Evolutionary conservation across 2,888 invertebrate species (phyloP).

Genomic region (Lypha dubia): DNA sequence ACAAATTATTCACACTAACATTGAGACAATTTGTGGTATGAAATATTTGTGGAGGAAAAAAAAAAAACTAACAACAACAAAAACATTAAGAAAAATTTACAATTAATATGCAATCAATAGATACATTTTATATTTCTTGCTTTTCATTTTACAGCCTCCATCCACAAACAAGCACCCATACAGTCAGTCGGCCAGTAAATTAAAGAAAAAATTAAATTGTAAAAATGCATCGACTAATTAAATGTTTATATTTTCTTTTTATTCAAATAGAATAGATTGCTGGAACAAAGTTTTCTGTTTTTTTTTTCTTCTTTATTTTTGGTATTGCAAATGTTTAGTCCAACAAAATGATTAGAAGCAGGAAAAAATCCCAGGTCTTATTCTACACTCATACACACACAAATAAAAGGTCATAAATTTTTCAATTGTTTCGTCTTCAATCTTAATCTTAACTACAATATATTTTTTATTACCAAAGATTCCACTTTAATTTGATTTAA

Average conservation of each 20-base stretch:
- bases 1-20: background rate
- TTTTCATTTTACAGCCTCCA: constrained; percentile 47
- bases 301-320: too few relatives aligned
- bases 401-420: constrained; percentile 11
- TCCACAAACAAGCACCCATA: constrained; percentile 51
- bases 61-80: background rate
- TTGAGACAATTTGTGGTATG: constrained; percentile 28
- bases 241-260: background rate
- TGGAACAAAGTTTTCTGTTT: too few relatives aligned
- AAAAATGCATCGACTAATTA: background rate
- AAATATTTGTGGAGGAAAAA: background rate
- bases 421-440: constrained; percentile 1
- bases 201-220: background rate
- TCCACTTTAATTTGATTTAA: constrained; percentile 19
- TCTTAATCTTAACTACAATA: constrained; percentile 10
- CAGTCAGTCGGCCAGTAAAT: constrained; percentile 3
- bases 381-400: background rate
- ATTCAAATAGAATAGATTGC: background rate
- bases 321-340: too few relatives aligned
- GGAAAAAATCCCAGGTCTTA: constrained; percentile 17
- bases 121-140: constrained; percentile 41
- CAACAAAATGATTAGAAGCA: background rate
- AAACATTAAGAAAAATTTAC: too few relatives aligned
- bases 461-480: constrained; percentile 14
- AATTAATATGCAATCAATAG: constrained; percentile 62